Conservation (phyloP, 2,888 invertebrate species). For the Drosophila niveifrons region DNA sequence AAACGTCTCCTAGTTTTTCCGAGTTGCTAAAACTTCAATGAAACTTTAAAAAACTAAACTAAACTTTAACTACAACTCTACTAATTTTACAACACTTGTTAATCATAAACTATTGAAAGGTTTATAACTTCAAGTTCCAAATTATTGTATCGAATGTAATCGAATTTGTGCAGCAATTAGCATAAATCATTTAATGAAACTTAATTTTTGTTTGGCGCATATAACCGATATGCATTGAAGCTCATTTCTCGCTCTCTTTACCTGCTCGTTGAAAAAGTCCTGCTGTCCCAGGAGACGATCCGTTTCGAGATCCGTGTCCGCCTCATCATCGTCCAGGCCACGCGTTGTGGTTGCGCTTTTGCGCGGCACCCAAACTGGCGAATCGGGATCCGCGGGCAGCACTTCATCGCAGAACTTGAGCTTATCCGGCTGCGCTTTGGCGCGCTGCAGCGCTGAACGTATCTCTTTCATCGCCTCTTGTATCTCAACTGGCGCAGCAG, state of each 20-base stretch:
- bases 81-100: too few relatives aligned
- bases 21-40: too few relatives aligned
- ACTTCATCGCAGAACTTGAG: constrained; percentile 84
- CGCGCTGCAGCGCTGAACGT: constrained; percentile 90
- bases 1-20: too few relatives aligned
- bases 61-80: too few relatives aligned
- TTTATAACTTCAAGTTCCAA: too few relatives aligned
- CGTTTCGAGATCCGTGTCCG: constrained; percentile 99
- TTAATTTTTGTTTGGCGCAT: too few relatives aligned
- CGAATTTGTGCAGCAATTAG: too few relatives aligned
- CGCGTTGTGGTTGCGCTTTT: constrained; percentile 53
- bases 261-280: constrained; percentile 92
- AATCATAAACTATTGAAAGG: too few relatives aligned
- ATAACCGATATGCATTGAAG: background rate
- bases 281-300: constrained; percentile 97
- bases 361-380: constrained; percentile 85
- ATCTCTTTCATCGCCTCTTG: constrained; percentile 93
- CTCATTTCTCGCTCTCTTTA: constrained; percentile 39
- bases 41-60: too few relatives aligned
- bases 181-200: too few relatives aligned
- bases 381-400: constrained; percentile 81
- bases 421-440: constrained; percentile 84
- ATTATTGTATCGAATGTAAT: too few relatives aligned
- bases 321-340: constrained; percentile 90
- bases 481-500: constrained; percentile 84